A percentile compares a stretch with the other conserved stretches of the same genome.
Evolutionary conservation across 2,113 vertebrate genomes (phyloP).

Genomic region (Nestor notabilis): DNA sequence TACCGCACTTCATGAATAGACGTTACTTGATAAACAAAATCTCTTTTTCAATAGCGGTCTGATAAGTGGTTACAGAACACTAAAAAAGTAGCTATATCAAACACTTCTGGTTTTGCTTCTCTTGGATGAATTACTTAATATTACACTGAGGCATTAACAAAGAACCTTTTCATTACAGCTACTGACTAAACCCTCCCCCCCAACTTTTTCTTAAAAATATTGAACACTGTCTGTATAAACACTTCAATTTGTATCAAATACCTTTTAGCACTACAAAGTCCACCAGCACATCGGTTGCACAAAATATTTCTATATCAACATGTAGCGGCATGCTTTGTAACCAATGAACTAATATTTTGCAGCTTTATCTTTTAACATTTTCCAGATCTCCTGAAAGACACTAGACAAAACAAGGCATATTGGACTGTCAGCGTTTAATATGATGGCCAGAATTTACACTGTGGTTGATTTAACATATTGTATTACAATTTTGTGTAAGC

Average conservation of each 20-base stretch:
- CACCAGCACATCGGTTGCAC: not conserved
- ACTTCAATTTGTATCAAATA: not conserved
- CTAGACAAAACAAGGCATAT: not conserved
- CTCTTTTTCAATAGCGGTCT: not conserved
- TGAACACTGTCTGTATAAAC: not conserved
- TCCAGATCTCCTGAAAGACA: not conserved
- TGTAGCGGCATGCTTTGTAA: not conserved
- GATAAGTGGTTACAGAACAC: not conserved
- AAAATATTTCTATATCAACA: not conserved
- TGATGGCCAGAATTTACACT: not conserved
- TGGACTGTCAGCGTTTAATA: not conserved
- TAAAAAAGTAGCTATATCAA: not conserved
- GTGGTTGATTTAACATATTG: not conserved
- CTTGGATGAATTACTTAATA: not conserved
- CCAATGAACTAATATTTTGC: not conserved
- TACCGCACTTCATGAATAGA: not conserved
- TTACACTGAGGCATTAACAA: not conserved
- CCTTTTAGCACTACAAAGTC: not conserved
- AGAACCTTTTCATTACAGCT: not conserved
- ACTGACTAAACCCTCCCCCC: rapidly evolving
- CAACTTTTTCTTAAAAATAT: not conserved
- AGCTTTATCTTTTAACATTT: not conserved
- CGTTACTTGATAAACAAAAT: not conserved
- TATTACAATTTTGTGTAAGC: not conserved
- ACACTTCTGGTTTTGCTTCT: not conserved